Evolutionary conservation across 53 echinoderm and acorn worm species (phyloP), one percentile per base, ranked within the genome.

Genomic region (Holothuria leucospilota): DNA sequence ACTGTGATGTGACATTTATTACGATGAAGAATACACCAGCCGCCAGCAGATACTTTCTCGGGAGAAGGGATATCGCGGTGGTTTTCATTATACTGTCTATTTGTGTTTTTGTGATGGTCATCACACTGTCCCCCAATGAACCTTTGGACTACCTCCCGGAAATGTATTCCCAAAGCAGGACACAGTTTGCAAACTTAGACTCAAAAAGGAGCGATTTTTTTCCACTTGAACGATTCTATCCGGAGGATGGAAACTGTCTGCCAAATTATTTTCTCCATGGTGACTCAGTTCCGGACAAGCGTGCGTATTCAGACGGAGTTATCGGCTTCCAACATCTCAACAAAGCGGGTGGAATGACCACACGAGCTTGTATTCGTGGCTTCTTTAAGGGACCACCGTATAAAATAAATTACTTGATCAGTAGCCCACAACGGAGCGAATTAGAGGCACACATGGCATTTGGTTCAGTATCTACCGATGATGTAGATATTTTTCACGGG

Each of bases 301-400:
- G 8, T 28, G 29, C 29, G 11, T 90, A 90, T 62, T 79, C 40
- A 20, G 59, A 87, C 3, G 79, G 78, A 16, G 81, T 71, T 2
- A 69, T 94, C 25, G 86, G 92, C 20, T 94, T 87, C 72, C 51
- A 90, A 39, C 95, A 94, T 63, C 92, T 89, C 79, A 92, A 94
- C 80, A 94, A 94, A 84, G 92, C 95, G 10, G 95, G 89, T 18
- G 95, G 95, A 39, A 69, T 90, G 14, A 92, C 95, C 28, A 90
- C 90, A n/a, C 92, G 92, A 69, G 25, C 59, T 9, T 94, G 95
- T 67, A 79, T 94, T 21, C 20, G 34, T 8, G 58, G 58, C 58
- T 69, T 90, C 18, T 78, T 56, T 16, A 4, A 0, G 8, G 13
- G 14, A 1, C 27, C 27, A 30, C 67, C 28, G 6, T 6, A 67